Evolutionary conservation across 2,113 vertebrate genomes (phyloP), one percentile per base, ranked within the genome.

Genomic region (Caranx ignobilis): DNA sequence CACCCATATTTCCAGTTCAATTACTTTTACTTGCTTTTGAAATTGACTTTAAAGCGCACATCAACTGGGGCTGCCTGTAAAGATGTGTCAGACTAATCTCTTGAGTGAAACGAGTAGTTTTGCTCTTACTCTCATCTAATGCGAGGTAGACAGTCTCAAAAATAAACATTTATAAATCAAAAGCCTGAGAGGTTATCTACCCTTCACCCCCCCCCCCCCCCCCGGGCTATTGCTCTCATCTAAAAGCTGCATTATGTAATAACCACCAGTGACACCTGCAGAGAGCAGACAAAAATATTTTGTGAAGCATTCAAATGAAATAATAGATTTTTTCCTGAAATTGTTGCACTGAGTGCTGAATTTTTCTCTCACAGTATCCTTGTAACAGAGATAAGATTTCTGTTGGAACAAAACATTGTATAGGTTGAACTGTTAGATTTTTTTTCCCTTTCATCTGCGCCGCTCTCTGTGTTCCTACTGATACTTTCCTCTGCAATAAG

Each of bases 1-100:
- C 72, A 35, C 43, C 70, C 59, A 62, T 73, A 52, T 84, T 89
- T 91, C 77, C 73, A 54, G 75, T 86, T 86, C 75, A 86, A 32
- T 88, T 84, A 77, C 69, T 82, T 84, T 45, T 6, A 71, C 86
- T 71, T 15, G 59, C 68, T 76, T 73, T 78, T 70, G 54, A 77
- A 88, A 87, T 77, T 62, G 62, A 82, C 79, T 85, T 73, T 41
- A 54, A 39, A 79, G 47, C 12, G 0, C 63, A 56, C 45, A 65
- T 73, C 60, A 74, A 34, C 19, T 13, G 55, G 10, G 61, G 19
- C 54, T 66, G 56, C 11, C 65, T 31, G 71, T 75, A 47, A 82
- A 78, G 76, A 71, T 43, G 59, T 47, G 54, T 69, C 55, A 54
- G 43, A 18, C 57, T 57, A 43, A 79, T 68, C 55, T 59, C 8